Evolutionary conservation across 2,888 invertebrate species (phyloP).

Genomic region (Aphodius sticticus): DNA sequence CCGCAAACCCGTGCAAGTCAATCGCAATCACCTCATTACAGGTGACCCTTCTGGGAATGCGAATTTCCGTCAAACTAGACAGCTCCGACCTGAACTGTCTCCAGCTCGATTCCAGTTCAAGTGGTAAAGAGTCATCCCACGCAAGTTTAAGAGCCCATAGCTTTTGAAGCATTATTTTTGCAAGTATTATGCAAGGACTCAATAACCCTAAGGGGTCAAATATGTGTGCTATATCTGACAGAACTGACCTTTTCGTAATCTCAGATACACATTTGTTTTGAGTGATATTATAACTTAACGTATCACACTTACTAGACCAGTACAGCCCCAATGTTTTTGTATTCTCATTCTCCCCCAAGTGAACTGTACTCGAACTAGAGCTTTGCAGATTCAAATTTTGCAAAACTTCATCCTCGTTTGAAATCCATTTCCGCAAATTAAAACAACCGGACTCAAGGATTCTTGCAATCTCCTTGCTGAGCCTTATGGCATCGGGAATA

Average conservation of each 20-base stretch:
- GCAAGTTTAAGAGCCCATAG: conserved; percentile 42
- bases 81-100: no score
- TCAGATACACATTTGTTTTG: neutral
- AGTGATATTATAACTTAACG: neutral
- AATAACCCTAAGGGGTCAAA: conserved; percentile 44
- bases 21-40: neutral
- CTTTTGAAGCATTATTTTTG: conserved; percentile 46
- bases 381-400: neutral
- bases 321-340: conserved; percentile 32
- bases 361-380: no score
- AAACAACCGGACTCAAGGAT: conserved; percentile 38
- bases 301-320: conserved; percentile 29
- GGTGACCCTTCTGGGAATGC: neutral
- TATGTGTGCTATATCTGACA: conserved; percentile 39
- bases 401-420: conserved; percentile 36
- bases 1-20: conserved; percentile 42
- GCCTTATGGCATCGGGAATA: conserved; percentile 20
- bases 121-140: conserved; percentile 47
- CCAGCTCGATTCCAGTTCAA: conserved; percentile 32
- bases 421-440: conserved; percentile 44
- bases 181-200: conserved; percentile 42
- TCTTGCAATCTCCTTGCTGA: conserved; percentile 29
- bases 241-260: conserved; percentile 29
- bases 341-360: conserved; percentile 6
- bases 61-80: neutral